Base-by-base conservation (phyloP, 2,113 vertebrate genomes). In the Potamarius usumacintae region DNA sequence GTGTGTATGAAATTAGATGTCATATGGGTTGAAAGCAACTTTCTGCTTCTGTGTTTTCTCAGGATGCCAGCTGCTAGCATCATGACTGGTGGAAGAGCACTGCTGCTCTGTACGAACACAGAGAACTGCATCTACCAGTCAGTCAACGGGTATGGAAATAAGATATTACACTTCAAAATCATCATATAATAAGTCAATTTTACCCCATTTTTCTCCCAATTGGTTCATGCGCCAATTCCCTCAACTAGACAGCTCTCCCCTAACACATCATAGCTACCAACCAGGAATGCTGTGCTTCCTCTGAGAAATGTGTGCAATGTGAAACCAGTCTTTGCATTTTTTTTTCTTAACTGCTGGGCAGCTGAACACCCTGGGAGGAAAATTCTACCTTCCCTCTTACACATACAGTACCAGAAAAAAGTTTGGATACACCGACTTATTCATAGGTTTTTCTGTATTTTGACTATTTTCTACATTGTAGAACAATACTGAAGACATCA, bases 41-140 rank as follows among this genome's bases (percentile, higher is more conserved):
- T 0, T 42, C 1, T 87, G 15, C 88, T 57, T 89, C 55, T 82
- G 27, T 90, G 58, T 89, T 93, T 96, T 92, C 93, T 88, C 92
- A 95, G 93, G 91, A 96, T 93, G 95, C 94, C 92, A 84, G 88
- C 93, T 96, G 97, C 96, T 97, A 97, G 96, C 97, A 96, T 93
- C 91, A 97, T 99, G 98, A 98, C 96, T 83, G 95, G 96, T 85
- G 95, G 94, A 92, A 92, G 94, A 94, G 95, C 18, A 15, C 93
- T 96, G 92, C 90, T 95, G 90, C 96, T 94, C 95, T 97, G 96
- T 94, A 95, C 94, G 91, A 95, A 94, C 94, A 94, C 95, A 90
- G 95, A 95, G 93, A 95, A 93, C 95, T 93, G 92, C 89, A 94
- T 95, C 94, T 96, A 94, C 95, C 94, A 93, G 91, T 91, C 93